Conservation (phyloP, 2,113 vertebrate genomes). For the Porphyrio hochstetteri region DNA sequence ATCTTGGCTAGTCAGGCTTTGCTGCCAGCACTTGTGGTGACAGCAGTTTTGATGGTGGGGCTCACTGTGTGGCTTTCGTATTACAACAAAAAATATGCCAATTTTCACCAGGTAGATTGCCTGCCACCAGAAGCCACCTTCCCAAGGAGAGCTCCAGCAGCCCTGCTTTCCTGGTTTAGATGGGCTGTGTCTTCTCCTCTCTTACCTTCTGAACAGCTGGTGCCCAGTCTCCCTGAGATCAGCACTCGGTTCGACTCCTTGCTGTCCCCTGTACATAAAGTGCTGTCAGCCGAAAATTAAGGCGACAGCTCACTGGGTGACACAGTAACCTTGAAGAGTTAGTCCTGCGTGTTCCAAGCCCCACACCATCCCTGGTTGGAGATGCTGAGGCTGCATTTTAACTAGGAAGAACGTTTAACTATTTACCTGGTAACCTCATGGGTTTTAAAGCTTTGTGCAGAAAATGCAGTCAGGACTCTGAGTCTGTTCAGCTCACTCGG, state of each 20-base stretch:
- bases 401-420: neutral
- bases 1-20: neutral
- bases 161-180: neutral
- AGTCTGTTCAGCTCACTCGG: neutral
- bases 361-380: rapidly evolving
- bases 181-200: neutral
- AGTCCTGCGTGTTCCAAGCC: neutral
- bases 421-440: neutral
- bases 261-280: neutral
- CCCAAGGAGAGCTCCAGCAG: neutral
- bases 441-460: neutral
- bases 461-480: neutral
- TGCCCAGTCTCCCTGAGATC: rapidly evolving
- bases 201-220: neutral
- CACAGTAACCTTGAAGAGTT: neutral
- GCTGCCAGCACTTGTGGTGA: neutral
- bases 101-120: neutral
- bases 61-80: neutral
- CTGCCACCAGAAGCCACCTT: neutral
- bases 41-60: neutral
- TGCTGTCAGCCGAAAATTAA: neutral
- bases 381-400: neutral
- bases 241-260: neutral
- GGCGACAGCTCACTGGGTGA: neutral
- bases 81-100: neutral